A percentile compares a stretch with the other conserved stretches of the same genome.
Evolutionary conservation across 92 coral and sea anemone genomes (phyloP).

Genomic region (Scolanthus callimorphus): DNA sequence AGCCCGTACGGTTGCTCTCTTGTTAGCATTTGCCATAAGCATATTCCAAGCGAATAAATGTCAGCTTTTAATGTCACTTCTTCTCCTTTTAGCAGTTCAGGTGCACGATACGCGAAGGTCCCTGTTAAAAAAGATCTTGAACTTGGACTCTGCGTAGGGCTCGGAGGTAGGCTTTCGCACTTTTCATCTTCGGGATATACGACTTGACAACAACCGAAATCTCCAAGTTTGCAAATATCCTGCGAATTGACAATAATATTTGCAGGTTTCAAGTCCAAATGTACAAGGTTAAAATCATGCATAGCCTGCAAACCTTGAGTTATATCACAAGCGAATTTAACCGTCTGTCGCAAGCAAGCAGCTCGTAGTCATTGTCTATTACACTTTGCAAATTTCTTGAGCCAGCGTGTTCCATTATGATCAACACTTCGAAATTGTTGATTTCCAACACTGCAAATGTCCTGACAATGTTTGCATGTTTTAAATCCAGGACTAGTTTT

Average conservation of each 20-base stretch:
- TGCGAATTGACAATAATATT: slow-evolving; percentile 81
- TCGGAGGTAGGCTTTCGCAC: slow-evolving; percentile 94
- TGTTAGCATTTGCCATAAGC: slow-evolving; percentile 88
- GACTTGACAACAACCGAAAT: slow-evolving; percentile 94
- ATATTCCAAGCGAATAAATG: slow-evolving; percentile 91
- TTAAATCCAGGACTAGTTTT: slow-evolving; percentile 68
- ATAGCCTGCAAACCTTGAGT: slow-evolving; percentile 74
- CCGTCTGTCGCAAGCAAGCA: slow-evolving; percentile 62
- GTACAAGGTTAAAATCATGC: slow-evolving; percentile 83
- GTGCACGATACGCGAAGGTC: slow-evolving; percentile 97
- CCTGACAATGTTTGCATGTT: slow-evolving; percentile 83
- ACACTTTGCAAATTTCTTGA: slow-evolving; percentile 69
- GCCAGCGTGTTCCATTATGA: slow-evolving; percentile 95
- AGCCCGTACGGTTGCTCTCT: slow-evolving; percentile 92
- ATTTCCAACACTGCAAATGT: slow-evolving; percentile 72
- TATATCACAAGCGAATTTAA: slow-evolving; percentile 73
- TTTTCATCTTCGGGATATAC: slow-evolving; percentile 79
- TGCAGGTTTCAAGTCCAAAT: slow-evolving; percentile 94
- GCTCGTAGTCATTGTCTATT: slow-evolving; percentile 71
- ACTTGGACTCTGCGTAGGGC: slow-evolving; percentile 98
- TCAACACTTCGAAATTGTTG: slow-evolving; percentile 55
- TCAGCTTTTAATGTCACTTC: slow-evolving; percentile 90
- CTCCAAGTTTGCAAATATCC: slow-evolving; percentile 90
- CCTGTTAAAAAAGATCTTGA: slow-evolving; percentile 90
- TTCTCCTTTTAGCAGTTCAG: slow-evolving; percentile 96